phyloP scores from a whole-genome alignment of 1,140 invertebrate genomes.

The Polyergus mexicanus region DNA sequence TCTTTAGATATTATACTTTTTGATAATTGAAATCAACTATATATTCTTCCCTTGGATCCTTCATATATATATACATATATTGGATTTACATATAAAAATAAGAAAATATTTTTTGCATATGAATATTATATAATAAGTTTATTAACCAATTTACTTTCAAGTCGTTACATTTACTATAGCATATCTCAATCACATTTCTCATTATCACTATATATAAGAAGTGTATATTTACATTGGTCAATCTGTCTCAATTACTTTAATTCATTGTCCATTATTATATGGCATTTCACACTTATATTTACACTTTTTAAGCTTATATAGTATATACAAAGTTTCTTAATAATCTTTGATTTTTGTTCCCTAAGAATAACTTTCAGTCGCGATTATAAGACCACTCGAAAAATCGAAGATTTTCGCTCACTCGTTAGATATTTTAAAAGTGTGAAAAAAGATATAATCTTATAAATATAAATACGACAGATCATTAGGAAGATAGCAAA shows the following conservation, averaged over 20 bases:
- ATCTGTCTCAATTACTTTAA: conserved; percentile 51
- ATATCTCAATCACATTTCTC: conserved; percentile 85
- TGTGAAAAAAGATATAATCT: neutral
- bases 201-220: conserved; percentile 66
- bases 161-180: conserved; percentile 80
- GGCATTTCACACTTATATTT: conserved; percentile 77
- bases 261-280: conserved; percentile 42
- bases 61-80: neutral
- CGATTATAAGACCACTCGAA: conserved; percentile 27
- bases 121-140: conserved; percentile 65
- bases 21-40: neutral
- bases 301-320: conserved; percentile 75
- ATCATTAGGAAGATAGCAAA: conserved; percentile 21
- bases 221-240: conserved; percentile 54
- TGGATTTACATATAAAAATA: neutral
- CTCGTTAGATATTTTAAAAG: neutral
- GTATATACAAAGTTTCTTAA: conserved; percentile 68
- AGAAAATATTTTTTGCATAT: conserved; percentile 44
- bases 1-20: neutral
- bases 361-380: conserved; percentile 53
- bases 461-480: neutral
- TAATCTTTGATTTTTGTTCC: conserved; percentile 76
- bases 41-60: no score
- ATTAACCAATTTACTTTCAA: conserved; percentile 61
- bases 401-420: neutral